Percentiles rank a stretch among this genome's conserved stretches.
phyloP scores from a whole-genome alignment of 2,797 vertebrate species.

The Siniperca scherzeri region DNA sequence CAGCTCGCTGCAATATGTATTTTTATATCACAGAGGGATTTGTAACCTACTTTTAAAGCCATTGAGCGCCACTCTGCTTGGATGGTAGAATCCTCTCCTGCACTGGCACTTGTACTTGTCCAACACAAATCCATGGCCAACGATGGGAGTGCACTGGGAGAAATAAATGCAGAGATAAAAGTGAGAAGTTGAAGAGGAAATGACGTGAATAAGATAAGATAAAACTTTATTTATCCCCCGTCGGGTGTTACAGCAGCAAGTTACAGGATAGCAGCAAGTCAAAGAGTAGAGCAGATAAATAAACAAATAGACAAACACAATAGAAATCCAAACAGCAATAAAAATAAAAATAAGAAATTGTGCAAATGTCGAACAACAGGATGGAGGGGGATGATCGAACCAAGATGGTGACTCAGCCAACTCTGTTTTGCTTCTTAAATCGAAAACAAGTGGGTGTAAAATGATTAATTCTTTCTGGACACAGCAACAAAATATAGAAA shows the following conservation, averaged over 20 bases:
- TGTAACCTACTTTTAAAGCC: conserved; percentile 94
- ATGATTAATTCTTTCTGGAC: conserved; percentile 11
- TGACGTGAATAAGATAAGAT: not conserved
- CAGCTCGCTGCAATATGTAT: conserved; percentile 45
- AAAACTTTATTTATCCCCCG: no score
- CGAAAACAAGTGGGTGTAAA: conserved; percentile 44
- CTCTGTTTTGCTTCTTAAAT: conserved; percentile 40
- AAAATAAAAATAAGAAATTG: no score
- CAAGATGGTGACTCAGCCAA: conserved; percentile 15
- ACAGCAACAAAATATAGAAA: conserved; percentile 8
- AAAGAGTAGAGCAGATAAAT: no score
- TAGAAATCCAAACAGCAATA: no score
- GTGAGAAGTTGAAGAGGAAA: conserved; percentile 25
- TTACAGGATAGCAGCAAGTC: no score
- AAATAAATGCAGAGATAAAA: conserved; percentile 33
- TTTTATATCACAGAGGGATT: conserved; percentile 54
- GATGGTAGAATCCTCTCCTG: conserved; percentile 96
- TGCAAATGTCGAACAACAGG: conserved; percentile 22
- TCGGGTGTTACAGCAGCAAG: no score
- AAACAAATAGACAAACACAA: no score
- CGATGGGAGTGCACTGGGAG: conserved; percentile 93
- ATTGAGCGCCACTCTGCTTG: conserved; percentile 91
- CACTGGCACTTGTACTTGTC: conserved; percentile 98
- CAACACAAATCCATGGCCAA: conserved; percentile 96
- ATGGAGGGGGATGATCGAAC: conserved; percentile 20